Conservation (phyloP, 2,888 invertebrate genomes). For the Choreutis nemorana region DNA sequence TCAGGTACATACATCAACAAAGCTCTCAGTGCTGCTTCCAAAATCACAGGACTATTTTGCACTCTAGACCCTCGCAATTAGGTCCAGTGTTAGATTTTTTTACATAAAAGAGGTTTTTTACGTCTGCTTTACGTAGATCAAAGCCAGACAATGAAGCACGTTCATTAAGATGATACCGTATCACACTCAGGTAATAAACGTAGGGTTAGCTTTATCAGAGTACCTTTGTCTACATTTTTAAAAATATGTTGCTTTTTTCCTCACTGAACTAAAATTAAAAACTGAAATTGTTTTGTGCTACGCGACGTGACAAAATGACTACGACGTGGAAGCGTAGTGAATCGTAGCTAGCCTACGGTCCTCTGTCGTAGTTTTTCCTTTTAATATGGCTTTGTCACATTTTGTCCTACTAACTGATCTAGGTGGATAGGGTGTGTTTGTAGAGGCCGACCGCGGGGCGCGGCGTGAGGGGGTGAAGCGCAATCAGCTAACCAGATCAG, state of each 20-base stretch:
- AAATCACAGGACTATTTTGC: too few species aligned
- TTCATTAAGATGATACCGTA: too few species aligned
- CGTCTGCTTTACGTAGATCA: conserved; percentile 41
- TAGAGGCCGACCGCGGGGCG: conserved; percentile 39
- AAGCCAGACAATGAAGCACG: conserved; percentile 44
- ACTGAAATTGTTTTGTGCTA: conserved; percentile 3
- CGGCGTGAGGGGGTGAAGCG: conserved; percentile 20
- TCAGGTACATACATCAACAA: conserved; percentile 20
- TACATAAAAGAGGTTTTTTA: too few species aligned
- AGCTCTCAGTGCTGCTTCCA: too few species aligned
- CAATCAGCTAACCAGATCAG: conserved; percentile 62
- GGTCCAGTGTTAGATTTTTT: too few species aligned
- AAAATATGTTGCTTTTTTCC: not conserved
- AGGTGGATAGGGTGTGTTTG: conserved; percentile 38
- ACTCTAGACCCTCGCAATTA: too few species aligned
- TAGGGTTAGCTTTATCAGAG: conserved; percentile 5
- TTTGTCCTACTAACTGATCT: too few species aligned
- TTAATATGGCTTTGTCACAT: too few species aligned
- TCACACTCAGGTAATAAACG: not conserved
- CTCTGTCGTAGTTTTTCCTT: too few species aligned
- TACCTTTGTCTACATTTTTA: conserved; percentile 6
- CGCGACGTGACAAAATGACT: not conserved
- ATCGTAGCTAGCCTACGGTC: too few species aligned
- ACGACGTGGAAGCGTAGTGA: too few species aligned
- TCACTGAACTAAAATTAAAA: conserved; percentile 2